Evolutionary conservation across 64 coral and sea anemone genomes (phyloP).

Genomic region (Pachyseris speciosa): DNA sequence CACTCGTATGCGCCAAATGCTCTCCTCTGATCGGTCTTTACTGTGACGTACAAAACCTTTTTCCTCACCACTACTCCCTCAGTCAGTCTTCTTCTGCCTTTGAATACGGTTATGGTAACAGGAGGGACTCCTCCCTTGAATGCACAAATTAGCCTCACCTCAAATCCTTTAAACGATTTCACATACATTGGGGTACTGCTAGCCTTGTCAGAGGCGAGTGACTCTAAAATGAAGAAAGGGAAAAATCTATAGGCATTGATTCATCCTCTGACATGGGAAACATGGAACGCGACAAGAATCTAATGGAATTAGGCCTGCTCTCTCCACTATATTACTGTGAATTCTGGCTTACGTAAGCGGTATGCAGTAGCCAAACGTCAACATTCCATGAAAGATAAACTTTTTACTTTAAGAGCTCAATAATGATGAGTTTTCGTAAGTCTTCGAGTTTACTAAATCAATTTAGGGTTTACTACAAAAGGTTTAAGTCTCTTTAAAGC

Average conservation of each 20-base stretch:
- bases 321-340: too few relatives aligned
- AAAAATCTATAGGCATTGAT: not conserved
- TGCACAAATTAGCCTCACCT: slow-evolving; percentile 4
- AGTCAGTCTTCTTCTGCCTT: not conserved
- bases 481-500: too few relatives aligned
- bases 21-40: not conserved
- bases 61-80: not conserved
- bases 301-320: too few relatives aligned
- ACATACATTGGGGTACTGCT: slow-evolving; percentile 1
- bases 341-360: too few relatives aligned
- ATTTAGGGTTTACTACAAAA: too few relatives aligned
- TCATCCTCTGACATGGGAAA: too few relatives aligned
- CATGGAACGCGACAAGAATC: too few relatives aligned
- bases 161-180: slow-evolving; percentile 18
- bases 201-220: not conserved
- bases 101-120: not conserved
- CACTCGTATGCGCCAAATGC: slow-evolving; percentile 8
- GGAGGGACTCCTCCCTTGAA: slow-evolving; percentile 28
- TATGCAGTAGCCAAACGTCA: too few relatives aligned
- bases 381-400: too few relatives aligned
- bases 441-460: too few relatives aligned
- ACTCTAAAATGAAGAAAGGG: not conserved
- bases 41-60: not conserved
- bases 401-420: too few relatives aligned
- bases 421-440: too few relatives aligned